A percentile compares a stretch with the other conserved stretches of the same genome.
phyloP scores from a whole-genome alignment of 2,113 vertebrate species.

The Barbus barbus region DNA sequence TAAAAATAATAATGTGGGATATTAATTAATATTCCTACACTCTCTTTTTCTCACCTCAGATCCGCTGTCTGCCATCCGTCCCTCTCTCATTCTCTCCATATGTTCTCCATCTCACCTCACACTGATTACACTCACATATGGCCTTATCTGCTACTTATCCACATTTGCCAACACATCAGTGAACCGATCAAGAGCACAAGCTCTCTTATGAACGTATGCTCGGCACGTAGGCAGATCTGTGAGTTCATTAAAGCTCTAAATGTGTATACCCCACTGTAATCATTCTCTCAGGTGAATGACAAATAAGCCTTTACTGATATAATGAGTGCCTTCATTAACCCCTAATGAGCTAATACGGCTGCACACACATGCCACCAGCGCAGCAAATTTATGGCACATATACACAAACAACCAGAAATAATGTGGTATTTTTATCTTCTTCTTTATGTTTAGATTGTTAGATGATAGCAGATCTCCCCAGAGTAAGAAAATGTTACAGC shows the following conservation, averaged over 20 bases:
- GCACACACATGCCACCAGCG: neutral
- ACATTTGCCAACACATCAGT: conserved; percentile 2
- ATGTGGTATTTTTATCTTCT: conserved; percentile 47
- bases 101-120: neutral
- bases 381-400: conserved; percentile 2
- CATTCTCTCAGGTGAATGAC: conserved; percentile 60
- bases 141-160: conserved; percentile 8
- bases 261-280: conserved; percentile 68
- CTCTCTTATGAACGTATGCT: conserved; percentile 42
- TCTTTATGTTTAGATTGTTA: conserved; percentile 51
- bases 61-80: neutral
- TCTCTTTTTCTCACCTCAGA: conserved; percentile 24
- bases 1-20: no score
- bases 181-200: conserved; percentile 17
- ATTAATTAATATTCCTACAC: no score
- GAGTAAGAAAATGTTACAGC: conserved; percentile 45
- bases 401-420: conserved; percentile 37
- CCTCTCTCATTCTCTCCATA: conserved; percentile 5
- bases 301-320: conserved; percentile 63
- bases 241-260: conserved; percentile 73
- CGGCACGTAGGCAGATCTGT: conserved; percentile 65
- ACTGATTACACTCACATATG: neutral
- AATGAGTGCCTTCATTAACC: conserved; percentile 63
- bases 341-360: conserved; percentile 46
- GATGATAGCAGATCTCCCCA: conserved; percentile 63